phyloP scores from a whole-genome alignment of 2,113 vertebrate species.

The Sciurus niger region DNA sequence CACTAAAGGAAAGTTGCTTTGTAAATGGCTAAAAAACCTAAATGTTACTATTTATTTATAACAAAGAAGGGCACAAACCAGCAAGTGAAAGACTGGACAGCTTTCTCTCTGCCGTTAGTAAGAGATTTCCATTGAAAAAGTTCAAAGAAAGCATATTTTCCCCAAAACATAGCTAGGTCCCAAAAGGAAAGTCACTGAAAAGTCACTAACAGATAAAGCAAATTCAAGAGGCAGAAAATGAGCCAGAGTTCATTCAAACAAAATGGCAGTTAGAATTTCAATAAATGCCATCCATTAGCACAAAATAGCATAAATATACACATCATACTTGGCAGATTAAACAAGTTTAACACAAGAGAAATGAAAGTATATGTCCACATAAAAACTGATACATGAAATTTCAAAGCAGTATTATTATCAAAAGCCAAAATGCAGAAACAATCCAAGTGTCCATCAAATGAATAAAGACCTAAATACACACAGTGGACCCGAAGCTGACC shows the following conservation, averaged over 20 bases:
- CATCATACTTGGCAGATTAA: constrained; percentile 11
- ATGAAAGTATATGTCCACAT: neutral
- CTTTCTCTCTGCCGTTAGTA: neutral
- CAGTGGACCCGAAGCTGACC: neutral
- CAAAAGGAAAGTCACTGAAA: neutral
- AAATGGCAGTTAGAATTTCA: neutral
- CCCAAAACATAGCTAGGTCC: constrained; percentile 2
- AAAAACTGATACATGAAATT: neutral
- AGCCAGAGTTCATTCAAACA: constrained; percentile 1
- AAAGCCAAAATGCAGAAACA: neutral
- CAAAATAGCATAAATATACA: constrained; percentile 18
- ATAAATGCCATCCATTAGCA: neutral
- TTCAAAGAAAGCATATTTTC: neutral
- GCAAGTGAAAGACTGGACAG: neutral
- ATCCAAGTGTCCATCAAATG: neutral
- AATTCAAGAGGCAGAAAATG: constrained; percentile 53
- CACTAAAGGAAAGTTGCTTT: neutral
- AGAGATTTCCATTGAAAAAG: neutral
- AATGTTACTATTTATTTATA: neutral
- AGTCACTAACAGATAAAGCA: constrained; percentile 14
- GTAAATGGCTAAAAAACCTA: neutral
- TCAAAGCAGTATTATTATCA: neutral
- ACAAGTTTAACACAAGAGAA: constrained; percentile 41
- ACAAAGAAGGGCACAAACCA: neutral
- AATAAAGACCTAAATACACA: neutral